Conservation (phyloP, 1,140 invertebrate genomes). For the Anastrepha obliqua region DNA sequence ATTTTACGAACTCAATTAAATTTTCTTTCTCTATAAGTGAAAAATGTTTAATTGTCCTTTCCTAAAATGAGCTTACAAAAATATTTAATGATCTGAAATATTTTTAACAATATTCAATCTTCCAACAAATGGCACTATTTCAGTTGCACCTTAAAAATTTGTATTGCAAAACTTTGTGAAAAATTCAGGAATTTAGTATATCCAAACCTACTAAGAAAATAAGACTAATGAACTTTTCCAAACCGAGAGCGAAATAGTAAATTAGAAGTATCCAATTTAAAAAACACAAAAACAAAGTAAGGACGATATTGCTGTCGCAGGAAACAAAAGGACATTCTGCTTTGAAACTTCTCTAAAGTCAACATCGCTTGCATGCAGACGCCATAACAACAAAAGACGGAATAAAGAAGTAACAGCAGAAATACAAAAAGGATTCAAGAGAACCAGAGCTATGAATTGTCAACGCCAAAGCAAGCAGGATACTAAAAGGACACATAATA, state of each 20-base stretch:
- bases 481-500: neutral
- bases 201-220: neutral
- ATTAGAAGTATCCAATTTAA: conserved; percentile 22
- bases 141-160: too few species aligned
- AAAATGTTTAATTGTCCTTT: too few species aligned
- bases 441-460: neutral
- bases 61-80: too few species aligned
- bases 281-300: neutral
- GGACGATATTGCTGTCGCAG: neutral
- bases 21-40: too few species aligned
- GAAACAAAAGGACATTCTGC: neutral
- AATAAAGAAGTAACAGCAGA: neutral
- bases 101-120: too few species aligned
- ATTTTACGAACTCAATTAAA: too few species aligned
- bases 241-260: conserved; percentile 5
- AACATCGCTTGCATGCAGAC: neutral
- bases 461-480: neutral
- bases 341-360: neutral
- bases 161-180: too few species aligned
- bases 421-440: neutral
- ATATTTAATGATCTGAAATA: too few species aligned
- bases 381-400: neutral
- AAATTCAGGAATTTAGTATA: too few species aligned
- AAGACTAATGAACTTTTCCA: neutral
- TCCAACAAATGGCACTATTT: too few species aligned